Evolutionary conservation across 1,140 invertebrate genomes (phyloP), one percentile per base, ranked within the genome.

Genomic region (Drosophila ogumai): DNA sequence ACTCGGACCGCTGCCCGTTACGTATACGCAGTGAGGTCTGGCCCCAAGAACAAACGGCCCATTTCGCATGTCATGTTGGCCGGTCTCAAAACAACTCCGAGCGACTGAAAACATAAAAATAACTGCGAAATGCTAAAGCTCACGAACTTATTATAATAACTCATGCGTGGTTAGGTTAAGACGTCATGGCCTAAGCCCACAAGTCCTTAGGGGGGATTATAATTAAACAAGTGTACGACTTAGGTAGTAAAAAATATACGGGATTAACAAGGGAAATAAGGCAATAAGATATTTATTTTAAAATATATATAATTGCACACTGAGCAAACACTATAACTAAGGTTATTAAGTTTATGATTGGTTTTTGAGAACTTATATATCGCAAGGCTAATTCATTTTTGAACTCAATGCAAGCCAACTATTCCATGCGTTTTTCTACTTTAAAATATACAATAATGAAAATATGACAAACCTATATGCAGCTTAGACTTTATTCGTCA

Each of bases 1-100:
- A 41, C 43, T 49, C 15, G n/a, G 31, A 41, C 31, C 55, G 22
- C 41, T 47, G 52, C 32, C 9, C 41, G 56, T 63, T 74, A 72
- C 71, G 67, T 74, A 74, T 74, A 66, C 72, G 67, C 72, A 36
- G 28, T 47, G 69, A 15, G 72, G 54, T 19, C 46, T 28, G 32
- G 10, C 19, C 19, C n/a, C 46, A 66, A 66, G 60, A 46, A 31
- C 56, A 57, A n/a, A 31, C 56, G 44, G 9, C 10, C 34, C 44
- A 34, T 34, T 63, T 71, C 47, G 65, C 75, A 78, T 78, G 63
- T 78, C 64, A 78, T 78, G 75, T 71, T 78, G 75, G 52, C 44
- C 44, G 31, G 34, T 17, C 19, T 28, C 41, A 55, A 75, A 75
- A 41, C 49, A 57, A 75, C 38, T 56, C 32, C 32, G 19, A 43